Percentiles rank a stretch among this genome's conserved stretches.
These are phyloP conservation scores for Typhlichthys subterraneus DNA, from an alignment of 2,797 vertebrate species.

Conservation along the genomic window DNA sequence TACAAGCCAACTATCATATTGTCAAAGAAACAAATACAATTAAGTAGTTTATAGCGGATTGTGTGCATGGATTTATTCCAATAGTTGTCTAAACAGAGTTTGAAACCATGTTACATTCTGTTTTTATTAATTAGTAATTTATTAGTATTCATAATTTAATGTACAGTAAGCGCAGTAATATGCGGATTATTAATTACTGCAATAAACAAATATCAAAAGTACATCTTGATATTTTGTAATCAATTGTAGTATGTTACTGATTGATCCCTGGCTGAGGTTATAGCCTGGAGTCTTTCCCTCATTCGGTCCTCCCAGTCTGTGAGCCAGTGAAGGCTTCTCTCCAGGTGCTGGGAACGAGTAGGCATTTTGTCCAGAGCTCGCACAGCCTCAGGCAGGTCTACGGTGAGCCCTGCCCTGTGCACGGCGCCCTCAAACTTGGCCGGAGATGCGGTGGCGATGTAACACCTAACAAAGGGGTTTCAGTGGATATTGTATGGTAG, in stretches of 20 bases:
- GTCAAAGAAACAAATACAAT: too few species aligned
- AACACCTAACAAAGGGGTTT: slow-evolving; percentile 73
- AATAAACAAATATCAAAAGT: too few species aligned
- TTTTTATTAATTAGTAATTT: too few species aligned
- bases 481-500: neutral
- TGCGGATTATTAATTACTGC: too few species aligned
- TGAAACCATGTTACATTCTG: too few species aligned
- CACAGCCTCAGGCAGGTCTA: slow-evolving; percentile 75
- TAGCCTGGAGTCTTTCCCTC: slow-evolving; percentile 63
- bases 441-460: slow-evolving; percentile 87
- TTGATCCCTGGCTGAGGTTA: slow-evolving; percentile 47
- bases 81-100: too few species aligned
- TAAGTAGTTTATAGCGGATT: too few species aligned
- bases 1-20: slow-evolving; percentile 1
- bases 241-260: slow-evolving; percentile 26
- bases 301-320: slow-evolving; percentile 82
- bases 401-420: slow-evolving; percentile 77
- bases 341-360: slow-evolving; percentile 74
- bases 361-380: slow-evolving; percentile 71
- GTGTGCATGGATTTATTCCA: too few species aligned
- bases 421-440: slow-evolving; percentile 86
- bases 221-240: neutral
- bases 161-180: too few species aligned
- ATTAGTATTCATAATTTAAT: too few species aligned
- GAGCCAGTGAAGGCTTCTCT: slow-evolving; percentile 53